Evolutionary conservation across 2,888 invertebrate genomes (phyloP).

Genomic region (Trachelus tabidus): DNA sequence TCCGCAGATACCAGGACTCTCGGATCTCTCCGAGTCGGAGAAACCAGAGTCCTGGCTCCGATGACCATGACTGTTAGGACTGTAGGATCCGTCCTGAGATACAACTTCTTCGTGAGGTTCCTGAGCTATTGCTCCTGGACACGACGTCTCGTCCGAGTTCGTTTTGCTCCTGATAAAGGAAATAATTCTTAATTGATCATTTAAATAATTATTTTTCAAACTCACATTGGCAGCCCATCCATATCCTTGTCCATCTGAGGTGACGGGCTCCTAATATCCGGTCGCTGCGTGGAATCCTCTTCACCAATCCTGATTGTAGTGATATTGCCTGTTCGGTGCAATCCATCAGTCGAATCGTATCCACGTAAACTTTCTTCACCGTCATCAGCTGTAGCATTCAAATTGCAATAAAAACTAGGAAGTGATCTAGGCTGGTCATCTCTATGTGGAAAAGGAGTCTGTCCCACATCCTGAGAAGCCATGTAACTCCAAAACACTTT

Average conservation of each 20-base stretch:
- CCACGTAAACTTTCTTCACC: neutral
- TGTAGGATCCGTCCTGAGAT: conserved; percentile 30
- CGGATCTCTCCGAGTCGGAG: conserved; percentile 80
- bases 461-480: conserved; percentile 48
- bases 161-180: neutral
- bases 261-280: neutral
- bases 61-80: conserved; percentile 49
- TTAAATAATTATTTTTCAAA: neutral
- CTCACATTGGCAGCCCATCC: neutral
- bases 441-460: conserved; percentile 9
- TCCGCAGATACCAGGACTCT: conserved; percentile 43
- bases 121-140: neutral
- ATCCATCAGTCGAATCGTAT: neutral
- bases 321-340: neutral
- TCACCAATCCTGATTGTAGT: neutral
- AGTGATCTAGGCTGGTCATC: neutral
- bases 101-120: neutral
- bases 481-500: conserved; percentile 61
- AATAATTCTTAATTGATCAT: neutral
- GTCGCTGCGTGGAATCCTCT: neutral
- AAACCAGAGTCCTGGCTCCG: conserved; percentile 85
- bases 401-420: conserved; percentile 29
- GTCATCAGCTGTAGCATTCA: neutral
- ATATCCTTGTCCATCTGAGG: neutral
- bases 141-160: neutral